Conservation (phyloP, 2,797 vertebrate genomes). For the Premnoplex brunnescens region DNA sequence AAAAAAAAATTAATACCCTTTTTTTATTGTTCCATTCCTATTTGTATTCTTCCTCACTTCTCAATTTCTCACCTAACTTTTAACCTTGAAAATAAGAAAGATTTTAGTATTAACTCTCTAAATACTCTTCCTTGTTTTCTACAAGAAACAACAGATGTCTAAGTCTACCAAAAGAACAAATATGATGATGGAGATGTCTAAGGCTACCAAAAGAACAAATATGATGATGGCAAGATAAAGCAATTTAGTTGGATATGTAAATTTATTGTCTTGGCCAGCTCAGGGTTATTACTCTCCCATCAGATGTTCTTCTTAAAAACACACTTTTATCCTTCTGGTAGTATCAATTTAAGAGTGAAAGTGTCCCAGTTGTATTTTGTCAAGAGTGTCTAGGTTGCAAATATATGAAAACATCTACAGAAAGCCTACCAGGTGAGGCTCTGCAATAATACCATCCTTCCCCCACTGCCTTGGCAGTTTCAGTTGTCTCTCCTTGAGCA, state of each 20-base stretch:
- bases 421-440: not conserved
- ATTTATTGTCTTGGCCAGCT: not conserved
- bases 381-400: not conserved
- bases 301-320: not conserved
- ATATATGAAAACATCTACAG: not conserved
- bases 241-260: not conserved
- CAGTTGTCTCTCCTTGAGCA: not conserved
- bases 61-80: not conserved
- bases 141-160: not conserved
- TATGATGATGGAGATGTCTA: not conserved
- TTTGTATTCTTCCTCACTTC: rapidly evolving
- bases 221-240: not conserved
- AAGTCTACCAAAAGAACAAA: not conserved
- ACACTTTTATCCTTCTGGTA: not conserved
- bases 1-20: not conserved
- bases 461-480: not conserved
- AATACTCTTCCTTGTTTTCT: not conserved
- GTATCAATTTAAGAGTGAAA: not conserved
- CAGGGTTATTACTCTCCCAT: not conserved
- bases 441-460: not conserved
- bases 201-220: not conserved
- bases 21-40: not conserved
- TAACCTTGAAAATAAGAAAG: not conserved
- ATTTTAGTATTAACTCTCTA: not conserved
- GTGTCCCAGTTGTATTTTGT: not conserved